Base-by-base conservation (phyloP, 2,888 invertebrate genomes). In the Thymelicus acteon region DNA sequence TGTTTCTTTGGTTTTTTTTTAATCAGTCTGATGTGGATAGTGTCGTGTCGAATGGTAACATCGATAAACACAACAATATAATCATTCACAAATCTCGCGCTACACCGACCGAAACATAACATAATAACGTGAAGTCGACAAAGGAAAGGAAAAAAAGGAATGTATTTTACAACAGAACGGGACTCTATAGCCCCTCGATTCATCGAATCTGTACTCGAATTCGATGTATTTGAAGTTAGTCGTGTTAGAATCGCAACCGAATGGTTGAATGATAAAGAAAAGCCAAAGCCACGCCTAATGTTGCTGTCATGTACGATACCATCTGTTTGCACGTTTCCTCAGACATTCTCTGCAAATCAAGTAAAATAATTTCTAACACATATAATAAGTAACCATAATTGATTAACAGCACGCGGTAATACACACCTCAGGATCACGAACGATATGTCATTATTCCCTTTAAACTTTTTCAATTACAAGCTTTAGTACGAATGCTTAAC, bases 251-350 rank as follows among this genome's bases (percentile, higher is more conserved):
- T 87, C 87, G 88, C 88, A 92, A 88, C 88, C 86, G 86, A 85
- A 91, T 92, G 92, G 90, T 86, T 85, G 86, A 81, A 91, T 91
- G 90, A 90, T 80, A 91, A 82, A 92, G 84, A 89, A 87, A 93
- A 92, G 92, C 92, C 84, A 92, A 93, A 93, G 93, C 93, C 92
- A 93, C 93, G 92, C 92, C 93, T 93, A 93, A 83, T 85, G 81
- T 81, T 71, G 71, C 65, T 85, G 83, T 86, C 88, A 83, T 83
- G 88, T 93, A 93, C 92, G 85, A 90, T 96, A 96, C 96, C 96
- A 96, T 96, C 94, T 96, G 96, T 96, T 96, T 96, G 96, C 96
- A 96, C 95, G 95, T 95, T 95, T 96, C 96, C 95, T 96, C 96
- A 95, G 96, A 96, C 96, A 96, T 96, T 96, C 95, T 96, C 96